These are phyloP conservation scores for Crematogaster levior DNA, from an alignment of 2,888 invertebrate genomes.

Conservation along the genomic window DNA sequence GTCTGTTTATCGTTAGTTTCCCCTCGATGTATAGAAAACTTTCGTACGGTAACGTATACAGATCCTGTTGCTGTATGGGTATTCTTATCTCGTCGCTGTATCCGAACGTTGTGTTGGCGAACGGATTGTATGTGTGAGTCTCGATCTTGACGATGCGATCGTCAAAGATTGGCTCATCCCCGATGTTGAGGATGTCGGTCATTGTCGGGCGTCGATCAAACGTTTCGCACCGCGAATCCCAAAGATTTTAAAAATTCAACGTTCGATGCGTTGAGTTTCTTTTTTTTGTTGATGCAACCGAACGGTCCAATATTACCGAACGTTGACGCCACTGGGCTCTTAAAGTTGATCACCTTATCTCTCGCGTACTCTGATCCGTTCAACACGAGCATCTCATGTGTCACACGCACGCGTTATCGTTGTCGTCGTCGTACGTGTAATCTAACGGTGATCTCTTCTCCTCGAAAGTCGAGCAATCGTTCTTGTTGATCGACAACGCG, in stretches of 20 bases:
- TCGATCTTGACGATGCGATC: background rate
- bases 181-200: background rate
- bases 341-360: too few species aligned
- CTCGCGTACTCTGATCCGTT: background rate
- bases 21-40: too few species aligned
- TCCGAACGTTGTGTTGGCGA: background rate
- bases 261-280: background rate
- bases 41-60: too few species aligned
- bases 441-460: background rate
- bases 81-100: background rate
- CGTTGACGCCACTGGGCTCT: background rate
- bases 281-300: too few species aligned
- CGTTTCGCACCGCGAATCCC: background rate
- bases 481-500: background rate
- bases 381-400: background rate
- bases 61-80: background rate
- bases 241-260: background rate
- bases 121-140: background rate
- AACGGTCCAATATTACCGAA: background rate
- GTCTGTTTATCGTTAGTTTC: too few species aligned
- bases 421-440: background rate
- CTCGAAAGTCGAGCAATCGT: background rate
- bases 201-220: background rate
- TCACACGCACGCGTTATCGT: too few species aligned
- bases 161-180: background rate